Percentiles rank a stretch among this genome's conserved stretches.
phyloP scores from a whole-genome alignment of 2,797 vertebrate species.

The Cephalopachus bancanus region DNA sequence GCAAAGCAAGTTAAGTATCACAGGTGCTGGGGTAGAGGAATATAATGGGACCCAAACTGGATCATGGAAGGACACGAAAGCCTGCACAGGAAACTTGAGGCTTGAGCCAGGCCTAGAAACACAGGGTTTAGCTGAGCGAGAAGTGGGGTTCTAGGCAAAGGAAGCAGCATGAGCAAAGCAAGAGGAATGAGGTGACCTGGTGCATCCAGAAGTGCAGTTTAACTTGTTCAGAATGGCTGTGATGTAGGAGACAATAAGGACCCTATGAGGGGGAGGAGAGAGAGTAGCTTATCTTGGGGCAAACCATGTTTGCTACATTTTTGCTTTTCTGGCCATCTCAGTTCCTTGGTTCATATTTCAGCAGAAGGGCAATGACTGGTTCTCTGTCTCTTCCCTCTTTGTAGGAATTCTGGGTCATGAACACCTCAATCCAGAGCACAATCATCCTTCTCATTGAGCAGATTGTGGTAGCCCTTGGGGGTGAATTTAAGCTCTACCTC shows the following conservation, averaged over 20 bases:
- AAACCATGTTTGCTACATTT: fast-evolving
- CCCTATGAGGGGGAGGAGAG: background rate
- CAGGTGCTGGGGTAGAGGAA: background rate
- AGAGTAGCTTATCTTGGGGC: background rate
- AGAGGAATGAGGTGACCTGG: background rate
- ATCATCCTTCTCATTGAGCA: slow-evolving; percentile 99
- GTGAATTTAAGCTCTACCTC: slow-evolving; percentile 98
- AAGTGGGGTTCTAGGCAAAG: background rate
- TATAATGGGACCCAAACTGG: background rate
- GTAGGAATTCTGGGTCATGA: slow-evolving; percentile 99
- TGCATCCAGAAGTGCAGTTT: background rate
- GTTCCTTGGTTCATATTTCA: slow-evolving; percentile 11
- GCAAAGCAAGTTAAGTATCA: background rate
- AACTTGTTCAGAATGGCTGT: background rate
- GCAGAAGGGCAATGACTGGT: background rate
- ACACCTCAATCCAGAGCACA: slow-evolving; percentile 99
- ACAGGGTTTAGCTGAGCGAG: background rate
- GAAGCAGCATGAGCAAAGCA: background rate
- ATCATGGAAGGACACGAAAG: background rate
- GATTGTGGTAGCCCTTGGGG: slow-evolving; percentile 97
- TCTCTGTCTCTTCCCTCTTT: slow-evolving; percentile 48
- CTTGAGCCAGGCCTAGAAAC: background rate
- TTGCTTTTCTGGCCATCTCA: background rate
- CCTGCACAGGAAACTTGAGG: background rate
- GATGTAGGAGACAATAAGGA: fast-evolving